Conservation (phyloP, 2,113 vertebrate species). For the Myotis yumanensis region DNA sequence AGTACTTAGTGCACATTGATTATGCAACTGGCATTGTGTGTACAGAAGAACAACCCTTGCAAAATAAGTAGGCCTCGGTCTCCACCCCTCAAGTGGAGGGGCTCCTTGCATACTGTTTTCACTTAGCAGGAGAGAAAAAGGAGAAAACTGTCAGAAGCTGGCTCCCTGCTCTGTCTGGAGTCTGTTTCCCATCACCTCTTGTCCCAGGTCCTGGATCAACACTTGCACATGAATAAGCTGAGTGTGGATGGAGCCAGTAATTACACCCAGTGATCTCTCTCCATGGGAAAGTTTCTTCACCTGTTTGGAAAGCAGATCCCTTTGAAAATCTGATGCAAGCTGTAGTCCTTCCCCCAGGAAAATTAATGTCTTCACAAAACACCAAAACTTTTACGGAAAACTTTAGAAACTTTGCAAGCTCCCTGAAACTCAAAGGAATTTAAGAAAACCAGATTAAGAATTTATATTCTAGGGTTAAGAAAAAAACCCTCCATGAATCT, state of each 20-base stretch:
- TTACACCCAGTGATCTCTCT: not conserved
- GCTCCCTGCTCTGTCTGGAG: not conserved
- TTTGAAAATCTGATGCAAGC: not conserved
- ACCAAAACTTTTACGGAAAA: not conserved
- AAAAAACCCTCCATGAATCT: not conserved
- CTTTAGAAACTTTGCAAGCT: not conserved
- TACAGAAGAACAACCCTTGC: constrained; percentile 18
- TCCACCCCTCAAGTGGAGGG: not conserved
- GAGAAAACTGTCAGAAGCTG: not conserved
- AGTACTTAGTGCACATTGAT: not conserved
- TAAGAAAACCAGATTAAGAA: constrained; percentile 5
- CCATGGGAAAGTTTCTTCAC: not conserved
- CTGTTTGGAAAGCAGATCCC: not conserved
- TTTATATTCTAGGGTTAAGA: not conserved
- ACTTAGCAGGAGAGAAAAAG: not conserved
- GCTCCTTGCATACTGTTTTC: not conserved
- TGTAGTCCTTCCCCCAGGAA: not conserved
- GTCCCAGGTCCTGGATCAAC: not conserved
- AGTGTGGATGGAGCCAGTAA: not conserved
- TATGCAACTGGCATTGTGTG: not conserved
- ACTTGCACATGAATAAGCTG: not conserved
- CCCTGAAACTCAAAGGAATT: not conserved
- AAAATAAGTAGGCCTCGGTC: not conserved
- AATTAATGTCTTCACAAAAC: not conserved
- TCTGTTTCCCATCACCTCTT: not conserved